Percentiles rank a stretch among this genome's conserved stretches.
Evolutionary conservation across 2,797 vertebrate genomes (phyloP).

Genomic region (Hydrolagus colliei): DNA sequence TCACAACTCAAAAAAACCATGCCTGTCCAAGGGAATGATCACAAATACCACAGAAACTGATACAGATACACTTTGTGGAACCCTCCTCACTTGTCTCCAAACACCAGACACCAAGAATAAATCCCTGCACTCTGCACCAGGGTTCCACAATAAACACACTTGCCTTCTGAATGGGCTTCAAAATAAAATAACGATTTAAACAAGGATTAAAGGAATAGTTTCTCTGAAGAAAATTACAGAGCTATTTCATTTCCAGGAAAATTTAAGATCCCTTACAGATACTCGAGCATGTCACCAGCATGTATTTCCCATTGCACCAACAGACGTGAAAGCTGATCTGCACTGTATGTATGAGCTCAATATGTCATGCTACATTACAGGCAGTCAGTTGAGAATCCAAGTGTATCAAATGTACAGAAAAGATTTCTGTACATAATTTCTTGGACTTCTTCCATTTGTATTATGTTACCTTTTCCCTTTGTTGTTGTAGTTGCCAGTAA

Average conservation of each 20-base stretch:
- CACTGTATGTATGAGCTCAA: conserved; percentile 31
- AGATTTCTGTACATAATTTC: conserved; percentile 30
- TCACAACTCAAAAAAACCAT: too few species aligned
- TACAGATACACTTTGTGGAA: not conserved
- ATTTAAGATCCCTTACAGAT: conserved; percentile 29
- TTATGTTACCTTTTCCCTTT: conserved; percentile 18
- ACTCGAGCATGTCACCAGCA: conserved; percentile 30
- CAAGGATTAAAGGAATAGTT: conserved; percentile 20
- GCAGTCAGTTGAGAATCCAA: conserved; percentile 28
- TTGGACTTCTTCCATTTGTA: conserved; percentile 28
- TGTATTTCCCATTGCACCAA: conserved; percentile 10
- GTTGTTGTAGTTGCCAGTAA: conserved; percentile 1
- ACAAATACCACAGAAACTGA: too few species aligned
- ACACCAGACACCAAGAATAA: not conserved
- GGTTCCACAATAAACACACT: not conserved
- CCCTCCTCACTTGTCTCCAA: not conserved
- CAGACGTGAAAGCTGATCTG: conserved; percentile 30
- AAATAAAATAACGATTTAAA: conserved; percentile 14
- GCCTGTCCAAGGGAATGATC: too few species aligned
- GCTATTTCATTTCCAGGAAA: conserved; percentile 6
- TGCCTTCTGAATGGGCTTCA: not conserved
- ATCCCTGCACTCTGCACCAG: not conserved
- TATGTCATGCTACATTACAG: conserved; percentile 33
- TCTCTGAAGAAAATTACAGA: conserved; percentile 22
- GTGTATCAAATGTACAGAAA: conserved; percentile 32